Evolutionary conservation across 2,888 invertebrate genomes (phyloP).

Genomic region (Tinea semifulvella): DNA sequence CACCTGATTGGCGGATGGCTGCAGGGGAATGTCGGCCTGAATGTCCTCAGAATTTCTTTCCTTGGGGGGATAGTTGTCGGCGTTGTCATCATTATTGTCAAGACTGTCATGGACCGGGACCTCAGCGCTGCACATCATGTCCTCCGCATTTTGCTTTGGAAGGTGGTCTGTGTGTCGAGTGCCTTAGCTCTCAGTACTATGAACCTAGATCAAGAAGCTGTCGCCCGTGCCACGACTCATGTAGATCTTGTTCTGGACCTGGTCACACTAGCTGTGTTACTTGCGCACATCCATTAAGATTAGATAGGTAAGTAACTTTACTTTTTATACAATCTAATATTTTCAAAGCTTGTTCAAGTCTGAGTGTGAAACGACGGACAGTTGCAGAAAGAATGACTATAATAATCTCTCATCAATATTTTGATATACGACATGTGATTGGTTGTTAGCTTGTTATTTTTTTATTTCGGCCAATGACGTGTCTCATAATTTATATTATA

Average conservation of each 20-base stretch:
- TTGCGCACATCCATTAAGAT: constrained; percentile 73
- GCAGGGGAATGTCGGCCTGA: constrained; percentile 86
- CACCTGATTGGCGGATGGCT: constrained; percentile 80
- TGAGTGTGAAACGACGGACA: too few relatives aligned
- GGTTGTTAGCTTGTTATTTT: too few relatives aligned
- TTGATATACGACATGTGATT: too few relatives aligned
- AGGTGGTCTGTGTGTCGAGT: constrained; percentile 77
- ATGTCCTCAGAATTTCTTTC: constrained; percentile 86
- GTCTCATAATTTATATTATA: too few relatives aligned
- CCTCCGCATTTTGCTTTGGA: constrained; percentile 76
- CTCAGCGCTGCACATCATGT: constrained; percentile 77
- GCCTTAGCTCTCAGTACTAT: constrained; percentile 78
- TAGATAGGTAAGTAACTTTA: constrained; percentile 62
- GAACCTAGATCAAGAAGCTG: constrained; percentile 75
- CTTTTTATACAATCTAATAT: background rate
- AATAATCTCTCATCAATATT: too few relatives aligned
- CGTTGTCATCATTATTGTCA: constrained; percentile 90
- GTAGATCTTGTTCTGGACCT: constrained; percentile 75
- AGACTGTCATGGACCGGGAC: constrained; percentile 85
- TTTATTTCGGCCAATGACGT: too few relatives aligned
- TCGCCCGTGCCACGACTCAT: constrained; percentile 74
- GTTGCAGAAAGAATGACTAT: too few relatives aligned
- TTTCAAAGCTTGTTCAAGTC: too few relatives aligned
- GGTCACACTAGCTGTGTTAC: constrained; percentile 76
- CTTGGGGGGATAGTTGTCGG: constrained; percentile 83